Conservation (phyloP, 1,140 invertebrate species). For the Anadara kagoshimensis region DNA sequence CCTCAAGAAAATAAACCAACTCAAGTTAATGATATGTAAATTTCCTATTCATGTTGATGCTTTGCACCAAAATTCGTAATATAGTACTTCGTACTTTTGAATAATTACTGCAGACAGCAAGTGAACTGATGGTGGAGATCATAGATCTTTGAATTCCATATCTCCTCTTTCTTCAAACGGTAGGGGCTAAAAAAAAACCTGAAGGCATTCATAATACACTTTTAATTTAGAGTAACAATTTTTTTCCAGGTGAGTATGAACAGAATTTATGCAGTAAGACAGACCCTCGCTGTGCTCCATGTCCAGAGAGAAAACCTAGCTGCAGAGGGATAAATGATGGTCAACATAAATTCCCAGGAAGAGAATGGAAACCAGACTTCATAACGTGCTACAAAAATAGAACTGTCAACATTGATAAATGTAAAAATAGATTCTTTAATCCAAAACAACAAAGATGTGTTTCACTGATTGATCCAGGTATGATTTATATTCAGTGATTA, state of each 20-base stretch:
- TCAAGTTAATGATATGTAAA: too few species aligned
- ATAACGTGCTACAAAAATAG: slow-evolving; percentile 26
- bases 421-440: slow-evolving; percentile 15
- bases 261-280: slow-evolving; percentile 28
- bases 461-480: slow-evolving; percentile 5
- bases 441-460: slow-evolving; percentile 8
- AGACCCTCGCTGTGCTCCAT: slow-evolving; percentile 29
- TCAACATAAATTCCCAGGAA: slow-evolving; percentile 12
- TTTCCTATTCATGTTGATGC: too few species aligned
- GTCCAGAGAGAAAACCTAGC: slow-evolving; percentile 29
- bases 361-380: slow-evolving; percentile 7
- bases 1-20: too few species aligned
- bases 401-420: slow-evolving; percentile 8
- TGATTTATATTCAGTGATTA: too few species aligned
- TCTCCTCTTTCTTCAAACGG: too few species aligned
- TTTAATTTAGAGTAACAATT: not conserved
- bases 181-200: too few species aligned
- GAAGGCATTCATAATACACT: too few species aligned
- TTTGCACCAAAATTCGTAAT: too few species aligned
- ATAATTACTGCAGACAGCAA: too few species aligned
- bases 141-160: not conserved
- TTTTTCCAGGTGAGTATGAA: slow-evolving; percentile 44
- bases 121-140: not conserved
- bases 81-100: too few species aligned
- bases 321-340: slow-evolving; percentile 44